Conservation (phyloP, 2,797 vertebrate species). For the Sphenopsis melanotis region DNA sequence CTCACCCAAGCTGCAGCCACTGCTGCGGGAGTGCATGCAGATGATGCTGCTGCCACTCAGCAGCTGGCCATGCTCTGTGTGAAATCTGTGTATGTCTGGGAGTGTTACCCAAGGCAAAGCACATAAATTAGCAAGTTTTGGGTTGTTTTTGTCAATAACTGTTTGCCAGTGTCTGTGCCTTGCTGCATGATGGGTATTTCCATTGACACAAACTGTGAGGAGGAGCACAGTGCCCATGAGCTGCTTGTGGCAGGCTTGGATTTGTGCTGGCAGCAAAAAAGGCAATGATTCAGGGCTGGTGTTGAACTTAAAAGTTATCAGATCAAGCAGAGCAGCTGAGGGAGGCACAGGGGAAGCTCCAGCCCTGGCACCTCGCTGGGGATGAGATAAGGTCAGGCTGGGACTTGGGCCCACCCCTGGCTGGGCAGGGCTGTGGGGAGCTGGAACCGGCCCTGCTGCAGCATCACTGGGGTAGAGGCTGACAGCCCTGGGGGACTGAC, state of each 20-base stretch:
- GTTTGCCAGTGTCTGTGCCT: neutral
- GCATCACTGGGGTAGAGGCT: neutral
- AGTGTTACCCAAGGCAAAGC: neutral
- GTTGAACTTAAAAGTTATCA: neutral
- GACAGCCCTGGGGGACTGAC: neutral
- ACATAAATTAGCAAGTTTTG: neutral
- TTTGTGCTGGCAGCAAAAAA: neutral
- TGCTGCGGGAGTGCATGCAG: rapidly evolving
- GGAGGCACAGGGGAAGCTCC: neutral
- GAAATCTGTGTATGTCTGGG: neutral
- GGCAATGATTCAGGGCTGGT: neutral
- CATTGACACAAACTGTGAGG: rapidly evolving
- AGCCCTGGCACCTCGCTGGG: neutral
- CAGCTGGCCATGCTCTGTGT: rapidly evolving
- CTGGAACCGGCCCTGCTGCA: neutral
- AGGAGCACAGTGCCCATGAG: rapidly evolving
- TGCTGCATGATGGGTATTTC: neutral
- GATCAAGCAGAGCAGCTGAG: neutral
- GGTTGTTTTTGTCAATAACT: neutral
- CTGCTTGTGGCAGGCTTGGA: neutral
- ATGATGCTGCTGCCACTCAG: neutral
- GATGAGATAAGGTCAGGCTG: rapidly evolving
- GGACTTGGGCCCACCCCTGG: rapidly evolving
- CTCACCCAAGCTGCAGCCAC: rapidly evolving
- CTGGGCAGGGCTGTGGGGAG: neutral